These are phyloP conservation scores for Drosophila nigrodunni DNA, from an alignment of 1,140 invertebrate species.

Conservation along the genomic window DNA sequence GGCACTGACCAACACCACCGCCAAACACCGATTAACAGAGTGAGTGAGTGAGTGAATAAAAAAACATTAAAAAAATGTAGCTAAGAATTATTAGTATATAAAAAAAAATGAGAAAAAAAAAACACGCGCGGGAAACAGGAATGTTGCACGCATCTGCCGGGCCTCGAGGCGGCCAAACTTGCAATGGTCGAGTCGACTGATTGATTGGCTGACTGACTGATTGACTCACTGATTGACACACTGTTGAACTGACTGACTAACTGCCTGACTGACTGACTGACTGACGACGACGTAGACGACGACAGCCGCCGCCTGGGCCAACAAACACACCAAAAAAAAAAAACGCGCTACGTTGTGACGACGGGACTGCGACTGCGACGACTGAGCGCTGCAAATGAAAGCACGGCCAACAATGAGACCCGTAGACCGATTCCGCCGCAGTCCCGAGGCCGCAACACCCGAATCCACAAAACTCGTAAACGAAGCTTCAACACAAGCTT, in stretches of 20 bases:
- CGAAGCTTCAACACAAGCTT: slow-evolving; percentile 13
- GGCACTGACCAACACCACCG: slow-evolving; percentile 22
- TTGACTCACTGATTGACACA: slow-evolving; percentile 17
- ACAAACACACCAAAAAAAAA: slow-evolving; percentile 63
- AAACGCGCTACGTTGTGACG: slow-evolving; percentile 77
- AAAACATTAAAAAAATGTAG: slow-evolving; percentile 14
- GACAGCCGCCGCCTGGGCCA: slow-evolving; percentile 65
- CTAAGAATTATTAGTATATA: not conserved
- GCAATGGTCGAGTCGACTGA: slow-evolving; percentile 21
- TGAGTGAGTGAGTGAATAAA: slow-evolving; percentile 4
- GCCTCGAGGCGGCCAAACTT: slow-evolving; percentile 22
- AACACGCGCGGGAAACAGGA: slow-evolving; percentile 38
- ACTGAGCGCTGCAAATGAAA: slow-evolving; percentile 71
- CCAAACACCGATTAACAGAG: slow-evolving; percentile 14
- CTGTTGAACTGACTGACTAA: slow-evolving; percentile 11
- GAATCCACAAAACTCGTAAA: not conserved
- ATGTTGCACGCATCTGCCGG: slow-evolving; percentile 38
- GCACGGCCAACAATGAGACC: not conserved
- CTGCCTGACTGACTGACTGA: slow-evolving; percentile 15
- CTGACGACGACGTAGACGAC: slow-evolving; percentile 51
- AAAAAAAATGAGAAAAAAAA: slow-evolving; percentile 3
- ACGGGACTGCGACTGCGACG: slow-evolving; percentile 81
- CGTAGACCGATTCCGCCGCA: slow-evolving; percentile 14
- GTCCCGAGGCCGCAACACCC: slow-evolving; percentile 4
- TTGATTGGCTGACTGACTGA: slow-evolving; percentile 41